A percentile compares a stretch with the other conserved stretches of the same genome.
Evolutionary conservation across 2,888 invertebrate species (phyloP).

Genomic region (Dynastes hyllus): DNA sequence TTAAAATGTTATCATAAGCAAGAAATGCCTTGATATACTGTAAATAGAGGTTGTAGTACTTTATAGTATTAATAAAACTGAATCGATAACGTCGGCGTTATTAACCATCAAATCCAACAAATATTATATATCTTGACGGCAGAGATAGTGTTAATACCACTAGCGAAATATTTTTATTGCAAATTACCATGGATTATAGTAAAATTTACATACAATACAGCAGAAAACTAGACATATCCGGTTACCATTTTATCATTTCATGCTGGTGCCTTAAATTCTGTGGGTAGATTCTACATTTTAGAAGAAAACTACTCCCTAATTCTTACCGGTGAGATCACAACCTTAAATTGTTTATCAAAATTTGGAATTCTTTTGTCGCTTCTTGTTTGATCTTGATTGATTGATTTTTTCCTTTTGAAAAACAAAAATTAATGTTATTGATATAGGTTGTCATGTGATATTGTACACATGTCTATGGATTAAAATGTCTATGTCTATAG

Average conservation of each 20-base stretch:
- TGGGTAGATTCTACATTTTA: neutral
- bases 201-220: neutral
- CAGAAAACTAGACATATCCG: neutral
- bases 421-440: too few species aligned
- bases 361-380: too few species aligned
- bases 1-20: neutral
- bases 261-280: neutral
- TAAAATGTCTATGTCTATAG: too few species aligned
- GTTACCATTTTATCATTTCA: neutral
- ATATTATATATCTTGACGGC: neutral
- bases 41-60: neutral
- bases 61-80: neutral
- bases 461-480: too few species aligned
- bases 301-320: too few species aligned
- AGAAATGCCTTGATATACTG: neutral
- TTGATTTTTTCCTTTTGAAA: too few species aligned
- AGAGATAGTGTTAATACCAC: slow-evolving; percentile 9
- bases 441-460: too few species aligned
- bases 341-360: too few species aligned
- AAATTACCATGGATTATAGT: slow-evolving; percentile 8
- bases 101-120: slow-evolving; percentile 1
- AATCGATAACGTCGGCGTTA: slow-evolving; percentile 4
- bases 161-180: slow-evolving; percentile 8
- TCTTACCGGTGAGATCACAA: too few species aligned
- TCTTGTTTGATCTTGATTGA: too few species aligned